Evolutionary conservation across 2,113 vertebrate species (phyloP).

Genomic region (Tapirus terrestris): DNA sequence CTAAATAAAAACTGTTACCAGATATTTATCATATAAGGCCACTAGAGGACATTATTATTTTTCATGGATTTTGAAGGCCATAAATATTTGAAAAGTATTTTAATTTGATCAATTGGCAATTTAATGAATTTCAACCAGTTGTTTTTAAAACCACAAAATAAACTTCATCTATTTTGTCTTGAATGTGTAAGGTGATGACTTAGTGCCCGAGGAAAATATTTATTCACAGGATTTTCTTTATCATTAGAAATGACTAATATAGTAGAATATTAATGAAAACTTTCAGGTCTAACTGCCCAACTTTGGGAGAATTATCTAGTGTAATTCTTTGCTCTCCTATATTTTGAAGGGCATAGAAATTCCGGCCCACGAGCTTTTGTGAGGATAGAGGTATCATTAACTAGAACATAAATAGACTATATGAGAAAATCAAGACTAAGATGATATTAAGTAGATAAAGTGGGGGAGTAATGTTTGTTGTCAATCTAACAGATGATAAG

Average conservation of each 20-base stretch:
- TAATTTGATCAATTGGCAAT: constrained; percentile 1
- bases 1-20: constrained; percentile 39
- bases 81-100: constrained; percentile 30
- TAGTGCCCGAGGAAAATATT: neutral
- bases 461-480: constrained; percentile 23
- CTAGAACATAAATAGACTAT: neutral
- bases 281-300: neutral
- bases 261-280: constrained; percentile 29
- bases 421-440: neutral
- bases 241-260: constrained; percentile 41
- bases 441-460: neutral
- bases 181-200: neutral
- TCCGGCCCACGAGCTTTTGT: neutral
- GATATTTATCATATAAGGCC: constrained; percentile 35
- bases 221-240: constrained; percentile 32
- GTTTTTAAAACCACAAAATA: constrained; percentile 50
- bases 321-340: constrained; percentile 20
- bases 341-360: constrained; percentile 44
- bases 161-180: constrained; percentile 49
- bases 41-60: neutral
- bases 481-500: constrained; percentile 56
- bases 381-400: neutral
- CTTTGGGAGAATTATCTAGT: neutral
- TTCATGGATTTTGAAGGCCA: constrained; percentile 20
- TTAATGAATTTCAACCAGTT: constrained; percentile 27